Percentiles rank a stretch among this genome's conserved stretches.
Evolutionary conservation across 1,140 invertebrate species (phyloP).

Genomic region (Pogonus chalceus): DNA sequence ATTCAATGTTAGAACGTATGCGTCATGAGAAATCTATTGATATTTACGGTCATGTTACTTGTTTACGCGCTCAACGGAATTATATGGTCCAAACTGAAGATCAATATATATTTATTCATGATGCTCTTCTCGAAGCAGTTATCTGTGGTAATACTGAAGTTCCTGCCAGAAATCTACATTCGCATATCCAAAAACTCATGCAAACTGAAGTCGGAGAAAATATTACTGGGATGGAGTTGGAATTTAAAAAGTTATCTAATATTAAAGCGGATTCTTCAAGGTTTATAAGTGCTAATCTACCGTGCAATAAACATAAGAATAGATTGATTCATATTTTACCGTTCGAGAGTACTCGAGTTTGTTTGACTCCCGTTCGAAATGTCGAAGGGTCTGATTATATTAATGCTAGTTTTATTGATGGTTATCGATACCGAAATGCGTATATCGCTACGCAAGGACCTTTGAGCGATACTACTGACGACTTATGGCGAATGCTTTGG

Average conservation of each 20-base stretch:
- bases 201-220: constrained; percentile 70
- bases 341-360: constrained; percentile 91
- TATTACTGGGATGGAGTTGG: constrained; percentile 93
- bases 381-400: constrained; percentile 98
- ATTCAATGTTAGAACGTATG: constrained; percentile 91
- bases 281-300: constrained; percentile 91
- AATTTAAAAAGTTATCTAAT: constrained; percentile 95
- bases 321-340: constrained; percentile 94
- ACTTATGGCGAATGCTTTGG: constrained; percentile 99
- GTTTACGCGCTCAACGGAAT: constrained; percentile 89
- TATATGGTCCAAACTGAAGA: constrained; percentile 99
- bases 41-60: constrained; percentile 98
- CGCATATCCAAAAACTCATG: constrained; percentile 88
- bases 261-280: constrained; percentile 89
- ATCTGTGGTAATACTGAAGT: constrained; percentile 92
- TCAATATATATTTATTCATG: constrained; percentile 99
- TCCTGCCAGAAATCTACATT: constrained; percentile 80
- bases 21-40: constrained; percentile 95
- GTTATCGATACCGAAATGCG: constrained; percentile 79
- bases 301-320: constrained; percentile 97
- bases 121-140: constrained; percentile 90
- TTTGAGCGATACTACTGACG: constrained; percentile 87
- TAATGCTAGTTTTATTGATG: constrained; percentile 97
- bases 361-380: constrained; percentile 79
- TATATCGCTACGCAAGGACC: constrained; percentile 99